Conservation (phyloP, 2,888 invertebrate species). For the Chironomus riparius region DNA sequence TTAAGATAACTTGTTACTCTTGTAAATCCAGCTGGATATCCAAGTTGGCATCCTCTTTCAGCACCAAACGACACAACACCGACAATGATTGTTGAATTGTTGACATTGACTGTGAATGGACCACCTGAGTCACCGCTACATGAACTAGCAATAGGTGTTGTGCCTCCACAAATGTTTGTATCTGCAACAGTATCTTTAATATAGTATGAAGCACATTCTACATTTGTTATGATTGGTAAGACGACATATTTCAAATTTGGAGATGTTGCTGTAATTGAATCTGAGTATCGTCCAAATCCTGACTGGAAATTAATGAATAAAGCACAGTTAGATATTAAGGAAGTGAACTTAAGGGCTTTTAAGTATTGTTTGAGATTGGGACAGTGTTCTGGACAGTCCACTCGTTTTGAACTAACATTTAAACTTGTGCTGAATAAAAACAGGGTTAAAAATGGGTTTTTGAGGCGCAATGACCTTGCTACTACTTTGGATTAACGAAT, state of each 20-base stretch:
- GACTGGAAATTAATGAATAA: not conserved
- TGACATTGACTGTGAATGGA: not conserved
- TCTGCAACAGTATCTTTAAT: not conserved
- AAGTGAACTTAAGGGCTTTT: no score
- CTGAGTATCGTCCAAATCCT: not conserved
- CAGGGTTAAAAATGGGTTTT: no score
- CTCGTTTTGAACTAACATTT: no score
- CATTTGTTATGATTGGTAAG: not conserved
- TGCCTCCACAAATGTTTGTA: not conserved
- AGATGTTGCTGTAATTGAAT: not conserved
- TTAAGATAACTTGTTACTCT: constrained; percentile 36
- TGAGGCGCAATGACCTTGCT: no score
- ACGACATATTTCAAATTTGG: not conserved
- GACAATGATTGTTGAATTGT: constrained; percentile 14
- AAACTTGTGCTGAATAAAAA: no score
- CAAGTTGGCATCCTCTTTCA: constrained; percentile 36
- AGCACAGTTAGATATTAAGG: no score
- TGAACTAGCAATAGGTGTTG: not conserved
- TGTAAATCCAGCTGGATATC: constrained; percentile 39
- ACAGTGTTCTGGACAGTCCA: no score
- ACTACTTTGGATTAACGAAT: no score
- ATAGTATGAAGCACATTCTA: not conserved
- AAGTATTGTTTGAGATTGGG: no score
- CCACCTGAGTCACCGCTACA: not conserved
- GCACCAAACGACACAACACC: constrained; percentile 39